These are phyloP conservation scores for Triops cancriformis DNA, from an alignment of 1,140 invertebrate genomes.

Conservation along the genomic window DNA sequence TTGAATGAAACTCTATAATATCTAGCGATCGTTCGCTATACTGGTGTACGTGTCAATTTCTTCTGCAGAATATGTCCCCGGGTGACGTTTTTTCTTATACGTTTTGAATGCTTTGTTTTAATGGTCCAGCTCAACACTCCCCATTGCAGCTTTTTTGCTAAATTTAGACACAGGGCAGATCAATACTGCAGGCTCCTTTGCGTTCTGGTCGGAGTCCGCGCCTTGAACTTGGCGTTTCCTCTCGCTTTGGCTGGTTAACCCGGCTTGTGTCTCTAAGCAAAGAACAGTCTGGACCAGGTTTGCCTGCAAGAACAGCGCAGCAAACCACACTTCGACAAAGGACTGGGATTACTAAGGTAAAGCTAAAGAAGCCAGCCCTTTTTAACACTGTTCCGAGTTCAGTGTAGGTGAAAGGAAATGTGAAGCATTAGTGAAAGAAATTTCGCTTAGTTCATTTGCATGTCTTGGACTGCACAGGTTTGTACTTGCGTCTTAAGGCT, in stretches of 20 bases:
- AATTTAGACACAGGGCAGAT: neutral
- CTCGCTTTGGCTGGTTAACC: neutral
- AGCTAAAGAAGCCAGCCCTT: too few relatives aligned
- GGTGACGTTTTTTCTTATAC: neutral
- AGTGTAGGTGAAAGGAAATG: too few relatives aligned
- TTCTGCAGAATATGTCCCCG: neutral
- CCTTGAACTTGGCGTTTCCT: neutral
- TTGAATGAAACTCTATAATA: too few relatives aligned
- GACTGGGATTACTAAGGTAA: too few relatives aligned
- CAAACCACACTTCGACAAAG: neutral
- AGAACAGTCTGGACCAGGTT: neutral
- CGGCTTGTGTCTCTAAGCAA: neutral
- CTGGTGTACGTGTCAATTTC: too few relatives aligned
- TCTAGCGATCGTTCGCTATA: too few relatives aligned
- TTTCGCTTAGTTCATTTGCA: neutral
- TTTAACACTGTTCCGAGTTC: too few relatives aligned
- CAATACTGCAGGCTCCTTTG: neutral
- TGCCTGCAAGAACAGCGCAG: neutral
- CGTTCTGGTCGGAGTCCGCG: slow-evolving; percentile 7
- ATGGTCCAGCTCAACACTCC: neutral
- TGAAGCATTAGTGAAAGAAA: too few relatives aligned
- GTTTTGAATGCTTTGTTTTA: neutral
- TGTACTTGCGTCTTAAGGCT: neutral
- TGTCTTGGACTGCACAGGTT: neutral
- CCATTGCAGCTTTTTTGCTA: neutral